Percentiles rank a stretch among this genome's conserved stretches.
These are phyloP conservation scores for Hippocampus kuda DNA, from an alignment of 2,797 vertebrate species.

Conservation along the genomic window DNA sequence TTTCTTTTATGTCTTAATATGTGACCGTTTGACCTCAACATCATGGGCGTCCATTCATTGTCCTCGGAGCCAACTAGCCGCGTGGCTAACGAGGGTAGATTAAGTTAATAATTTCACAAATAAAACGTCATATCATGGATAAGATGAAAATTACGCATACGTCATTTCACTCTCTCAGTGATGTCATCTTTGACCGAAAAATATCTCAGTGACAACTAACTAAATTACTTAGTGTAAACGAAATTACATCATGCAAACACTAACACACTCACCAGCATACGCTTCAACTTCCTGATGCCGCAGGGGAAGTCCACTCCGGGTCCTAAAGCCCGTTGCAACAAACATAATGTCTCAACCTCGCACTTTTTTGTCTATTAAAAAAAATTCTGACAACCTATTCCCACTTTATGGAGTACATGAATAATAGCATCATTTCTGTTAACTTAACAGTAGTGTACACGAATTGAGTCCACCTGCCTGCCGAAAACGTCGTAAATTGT, in stretches of 20 bases:
- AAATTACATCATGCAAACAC: neutral
- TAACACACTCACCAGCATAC: neutral
- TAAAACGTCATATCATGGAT: neutral
- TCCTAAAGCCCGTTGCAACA: neutral
- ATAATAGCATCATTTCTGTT: too few species aligned
- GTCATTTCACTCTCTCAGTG: neutral
- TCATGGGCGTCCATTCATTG: neutral
- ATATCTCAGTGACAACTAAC: neutral
- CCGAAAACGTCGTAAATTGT: neutral
- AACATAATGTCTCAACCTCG: too few species aligned
- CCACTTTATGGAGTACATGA: too few species aligned
- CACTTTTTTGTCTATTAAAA: too few species aligned
- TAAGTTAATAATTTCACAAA: neutral
- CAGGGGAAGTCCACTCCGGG: neutral
- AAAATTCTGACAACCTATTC: too few species aligned
- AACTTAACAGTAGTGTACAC: neutral
- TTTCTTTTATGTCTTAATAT: too few species aligned
- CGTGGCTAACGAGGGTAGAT: neutral
- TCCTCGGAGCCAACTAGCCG: neutral
- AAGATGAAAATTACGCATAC: neutral
- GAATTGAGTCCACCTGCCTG: neutral
- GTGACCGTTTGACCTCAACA: neutral
- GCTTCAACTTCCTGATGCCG: neutral
- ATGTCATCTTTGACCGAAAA: neutral
- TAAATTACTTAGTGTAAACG: too few species aligned